Percentiles rank a stretch among this genome's conserved stretches.
Evolutionary conservation across 2,797 vertebrate species (phyloP).

Genomic region (Cynopterus sphinx): DNA sequence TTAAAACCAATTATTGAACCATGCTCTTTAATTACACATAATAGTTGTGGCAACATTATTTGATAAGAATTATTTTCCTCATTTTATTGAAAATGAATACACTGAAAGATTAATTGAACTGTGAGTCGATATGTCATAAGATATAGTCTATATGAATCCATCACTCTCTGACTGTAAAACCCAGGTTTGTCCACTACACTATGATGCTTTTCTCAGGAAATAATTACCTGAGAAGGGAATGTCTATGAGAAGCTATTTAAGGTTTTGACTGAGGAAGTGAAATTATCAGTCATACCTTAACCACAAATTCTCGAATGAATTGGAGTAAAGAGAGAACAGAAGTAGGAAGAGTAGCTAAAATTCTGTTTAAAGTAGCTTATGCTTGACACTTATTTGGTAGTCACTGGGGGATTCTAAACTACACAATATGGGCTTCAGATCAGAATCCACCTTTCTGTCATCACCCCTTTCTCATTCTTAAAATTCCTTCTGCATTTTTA

Average conservation of each 20-base stretch:
- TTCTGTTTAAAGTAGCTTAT: background rate
- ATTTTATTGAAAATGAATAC: background rate
- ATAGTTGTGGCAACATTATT: background rate
- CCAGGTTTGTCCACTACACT: background rate
- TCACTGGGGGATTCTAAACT: background rate
- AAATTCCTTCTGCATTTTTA: background rate
- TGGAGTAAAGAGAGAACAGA: background rate
- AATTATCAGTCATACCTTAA: background rate
- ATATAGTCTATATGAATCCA: background rate
- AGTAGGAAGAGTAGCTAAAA: background rate
- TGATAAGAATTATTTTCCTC: background rate
- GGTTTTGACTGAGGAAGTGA: background rate
- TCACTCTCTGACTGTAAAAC: background rate
- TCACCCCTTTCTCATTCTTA: background rate
- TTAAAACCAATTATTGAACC: background rate
- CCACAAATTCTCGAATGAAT: background rate
- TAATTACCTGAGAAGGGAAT: background rate
- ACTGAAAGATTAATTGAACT: background rate
- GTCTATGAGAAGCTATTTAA: background rate
- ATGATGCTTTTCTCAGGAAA: background rate
- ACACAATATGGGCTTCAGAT: background rate
- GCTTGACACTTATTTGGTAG: background rate
- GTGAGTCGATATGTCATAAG: background rate
- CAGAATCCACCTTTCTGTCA: background rate
- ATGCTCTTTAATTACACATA: background rate